Evolutionary conservation across 1,140 invertebrate species (phyloP).

Genomic region (Pollicipes pollicipes): DNA sequence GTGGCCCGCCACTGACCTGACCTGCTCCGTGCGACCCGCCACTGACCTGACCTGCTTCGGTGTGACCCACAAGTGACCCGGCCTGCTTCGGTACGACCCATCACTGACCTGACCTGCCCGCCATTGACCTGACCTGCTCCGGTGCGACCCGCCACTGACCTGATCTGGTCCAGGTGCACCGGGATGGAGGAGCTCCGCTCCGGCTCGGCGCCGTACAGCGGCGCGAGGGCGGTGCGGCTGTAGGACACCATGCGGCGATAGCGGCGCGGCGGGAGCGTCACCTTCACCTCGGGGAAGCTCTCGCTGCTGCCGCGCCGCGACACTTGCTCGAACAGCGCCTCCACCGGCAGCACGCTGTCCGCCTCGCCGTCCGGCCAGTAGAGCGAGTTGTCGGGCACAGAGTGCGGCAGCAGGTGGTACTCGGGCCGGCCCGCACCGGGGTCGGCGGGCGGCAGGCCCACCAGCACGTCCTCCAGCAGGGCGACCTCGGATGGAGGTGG

Average conservation of each 20-base stretch:
- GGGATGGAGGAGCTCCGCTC: not conserved
- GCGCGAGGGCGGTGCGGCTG: not conserved
- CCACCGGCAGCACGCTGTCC: not conserved
- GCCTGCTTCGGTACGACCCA: not conserved
- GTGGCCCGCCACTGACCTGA: not conserved
- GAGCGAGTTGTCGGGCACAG: not conserved
- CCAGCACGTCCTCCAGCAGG: not conserved
- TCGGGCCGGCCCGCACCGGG: not conserved
- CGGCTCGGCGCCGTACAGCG: not conserved
- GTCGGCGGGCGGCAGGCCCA: not conserved
- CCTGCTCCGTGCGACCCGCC: not conserved
- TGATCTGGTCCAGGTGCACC: not conserved
- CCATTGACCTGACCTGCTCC: too few relatives aligned
- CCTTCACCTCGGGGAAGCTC: not conserved
- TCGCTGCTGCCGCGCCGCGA: not conserved
- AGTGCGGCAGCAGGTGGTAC: not conserved
- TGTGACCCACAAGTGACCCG: too few relatives aligned
- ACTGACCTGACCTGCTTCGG: too few relatives aligned
- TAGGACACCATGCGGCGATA: not conserved
- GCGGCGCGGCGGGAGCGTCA: too few relatives aligned
- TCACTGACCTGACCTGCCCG: too few relatives aligned
- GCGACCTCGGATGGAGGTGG: not conserved
- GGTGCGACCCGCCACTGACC: too few relatives aligned
- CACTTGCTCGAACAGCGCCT: not conserved
- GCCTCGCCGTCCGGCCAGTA: not conserved